Evolutionary conservation across 2,888 invertebrate genomes (phyloP).

Genomic region (Augochlorella aurata): DNA sequence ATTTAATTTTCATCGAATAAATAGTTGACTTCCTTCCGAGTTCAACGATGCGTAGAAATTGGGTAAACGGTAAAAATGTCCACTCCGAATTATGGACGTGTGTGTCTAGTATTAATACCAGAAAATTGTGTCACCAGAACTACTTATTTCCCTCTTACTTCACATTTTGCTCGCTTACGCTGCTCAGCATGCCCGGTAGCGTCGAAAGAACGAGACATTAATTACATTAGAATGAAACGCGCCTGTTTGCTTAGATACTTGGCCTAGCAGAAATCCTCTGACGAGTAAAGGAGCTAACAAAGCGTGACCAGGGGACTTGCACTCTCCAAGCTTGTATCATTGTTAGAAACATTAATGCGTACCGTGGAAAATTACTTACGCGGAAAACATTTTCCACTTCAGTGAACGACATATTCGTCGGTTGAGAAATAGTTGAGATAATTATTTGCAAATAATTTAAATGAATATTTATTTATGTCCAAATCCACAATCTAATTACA

Average conservation of each 20-base stretch:
- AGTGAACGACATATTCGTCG: neutral
- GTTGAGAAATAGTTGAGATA: neutral
- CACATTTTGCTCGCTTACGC: constrained; percentile 24
- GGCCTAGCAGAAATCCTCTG: constrained; percentile 40
- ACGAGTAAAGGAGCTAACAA: constrained; percentile 29
- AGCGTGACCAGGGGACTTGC: constrained; percentile 6
- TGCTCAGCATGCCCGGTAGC: constrained; percentile 18
- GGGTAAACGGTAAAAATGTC: neutral
- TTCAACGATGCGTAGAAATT: neutral
- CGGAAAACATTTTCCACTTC: neutral
- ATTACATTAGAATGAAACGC: constrained; percentile 49
- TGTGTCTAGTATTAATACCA: constrained; percentile 22
- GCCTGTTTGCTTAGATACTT: constrained; percentile 39
- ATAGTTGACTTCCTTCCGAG: neutral
- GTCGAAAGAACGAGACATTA: constrained; percentile 46
- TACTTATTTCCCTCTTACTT: constrained; percentile 24
- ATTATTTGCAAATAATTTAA: neutral
- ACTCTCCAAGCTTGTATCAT: constrained; percentile 29
- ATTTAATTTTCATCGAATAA: neutral
- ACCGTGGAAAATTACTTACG: constrained; percentile 15
- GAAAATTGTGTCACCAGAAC: constrained; percentile 28
- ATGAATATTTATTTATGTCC: too few species aligned
- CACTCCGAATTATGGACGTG: neutral
- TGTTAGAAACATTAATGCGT: constrained; percentile 24
- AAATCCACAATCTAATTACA: too few species aligned